Evolutionary conservation across 2,888 invertebrate species (phyloP), one percentile per base, ranked within the genome.

Genomic region (Himalopsyche kuldschensis): DNA sequence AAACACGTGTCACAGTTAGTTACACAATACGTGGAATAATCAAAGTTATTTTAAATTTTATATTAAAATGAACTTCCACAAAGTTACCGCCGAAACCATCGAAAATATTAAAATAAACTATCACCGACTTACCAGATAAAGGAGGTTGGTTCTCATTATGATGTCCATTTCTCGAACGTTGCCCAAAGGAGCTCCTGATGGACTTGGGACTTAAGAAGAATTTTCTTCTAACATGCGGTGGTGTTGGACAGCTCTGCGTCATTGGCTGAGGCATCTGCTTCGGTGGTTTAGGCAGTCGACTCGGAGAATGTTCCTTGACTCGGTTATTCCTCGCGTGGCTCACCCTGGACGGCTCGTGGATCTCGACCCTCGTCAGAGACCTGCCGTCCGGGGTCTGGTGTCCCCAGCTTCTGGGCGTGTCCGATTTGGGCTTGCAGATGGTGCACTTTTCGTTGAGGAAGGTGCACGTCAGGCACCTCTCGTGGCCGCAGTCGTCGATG

Each of bases 401-500:
- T 87, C 82, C 88, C 81, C 81, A 81, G 76, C 55, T 35, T 41
- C 46, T 78, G 17, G 82, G 78, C n/a, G 82, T 75, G 20, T n/a
- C 69, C 86, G 89, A 91, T 87, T 89, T 91, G 78, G 91, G 90
- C 63, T 92, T 91, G 90, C 98, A 98, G 87, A 97, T 93, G 48
- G 97, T 97, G 90, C 98, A 98, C 86, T 95, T 94, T 90, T 97
- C 97, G 92, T 96, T 97, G 88, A 95, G 95, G 92, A 97, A 97
- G 94, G 98, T 96, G 91, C 98, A 98, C 87, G 97, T 95, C 93
- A 98, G 98, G 91, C 98, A 98, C 86, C 97, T 93, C 90, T 98
- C 98, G 93, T 98, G 98, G 87, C 98, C 98, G 91, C 98, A 98
- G 85, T 97, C 95, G 92, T 98, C 98, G 89, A 98, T 97, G 89